phyloP scores from a whole-genome alignment of 2,888 invertebrate species.

The Lithosia quadra region DNA sequence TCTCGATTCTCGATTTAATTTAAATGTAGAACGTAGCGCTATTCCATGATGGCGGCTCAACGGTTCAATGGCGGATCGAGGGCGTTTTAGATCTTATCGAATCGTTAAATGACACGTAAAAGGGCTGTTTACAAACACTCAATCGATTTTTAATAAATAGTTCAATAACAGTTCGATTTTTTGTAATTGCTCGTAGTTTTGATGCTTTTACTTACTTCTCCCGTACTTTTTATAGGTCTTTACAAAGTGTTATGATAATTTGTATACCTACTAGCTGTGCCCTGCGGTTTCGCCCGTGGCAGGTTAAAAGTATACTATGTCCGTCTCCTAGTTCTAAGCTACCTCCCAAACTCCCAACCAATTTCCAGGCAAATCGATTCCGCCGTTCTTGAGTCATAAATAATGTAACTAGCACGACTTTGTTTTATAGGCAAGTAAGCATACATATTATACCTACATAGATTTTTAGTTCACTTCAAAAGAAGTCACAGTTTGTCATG shows the following conservation, averaged over 20 bases:
- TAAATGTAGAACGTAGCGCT: conserved; percentile 65
- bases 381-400: too few relatives aligned
- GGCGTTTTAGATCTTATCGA: conserved; percentile 57
- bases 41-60: conserved; percentile 40
- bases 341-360: too few relatives aligned
- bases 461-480: too few relatives aligned
- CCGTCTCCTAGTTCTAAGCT: too few relatives aligned
- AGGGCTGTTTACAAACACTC: conserved; percentile 67
- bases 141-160: conserved; percentile 37
- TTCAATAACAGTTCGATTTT: conserved; percentile 31
- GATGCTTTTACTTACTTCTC: neutral
- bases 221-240: neutral
- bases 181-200: conserved; percentile 20
- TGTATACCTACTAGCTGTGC: neutral
- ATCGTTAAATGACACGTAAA: conserved; percentile 71
- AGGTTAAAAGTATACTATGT: too few relatives aligned
- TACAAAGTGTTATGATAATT: neutral
- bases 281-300: too few relatives aligned
- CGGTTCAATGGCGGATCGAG: conserved; percentile 43
- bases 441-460: too few relatives aligned
- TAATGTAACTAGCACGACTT: too few relatives aligned
- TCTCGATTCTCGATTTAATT: conserved; percentile 72
- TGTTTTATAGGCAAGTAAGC: too few relatives aligned
- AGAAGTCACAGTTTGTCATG: too few relatives aligned
- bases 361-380: too few relatives aligned